Percentiles rank a stretch among this genome's conserved stretches.
These are phyloP conservation scores for Orius insidiosus DNA, from an alignment of 1,140 invertebrate species.

Conservation along the genomic window DNA sequence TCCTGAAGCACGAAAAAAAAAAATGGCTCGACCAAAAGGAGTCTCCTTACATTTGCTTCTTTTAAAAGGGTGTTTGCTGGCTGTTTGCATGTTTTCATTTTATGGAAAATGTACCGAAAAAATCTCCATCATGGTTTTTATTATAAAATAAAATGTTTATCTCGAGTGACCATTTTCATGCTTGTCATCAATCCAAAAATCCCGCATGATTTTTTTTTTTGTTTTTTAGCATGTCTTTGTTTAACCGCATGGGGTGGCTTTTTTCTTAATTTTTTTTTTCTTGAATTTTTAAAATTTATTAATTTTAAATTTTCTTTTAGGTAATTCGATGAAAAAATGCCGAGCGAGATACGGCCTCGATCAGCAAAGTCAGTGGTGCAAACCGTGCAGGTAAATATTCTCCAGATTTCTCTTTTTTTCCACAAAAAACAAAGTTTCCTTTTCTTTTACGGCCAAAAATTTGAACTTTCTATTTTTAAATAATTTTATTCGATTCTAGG, in stretches of 20 bases:
- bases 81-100: conserved; percentile 21
- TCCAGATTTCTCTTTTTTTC: too few relatives aligned
- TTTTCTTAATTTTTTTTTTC: conserved; percentile 13
- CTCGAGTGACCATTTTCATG: too few relatives aligned
- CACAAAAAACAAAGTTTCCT: too few relatives aligned
- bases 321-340: conserved; percentile 98
- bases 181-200: not conserved
- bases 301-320: conserved; percentile 30
- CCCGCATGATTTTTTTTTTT: conserved; percentile 1
- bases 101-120: conserved; percentile 11
- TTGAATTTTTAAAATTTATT: conserved; percentile 9
- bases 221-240: conserved; percentile 15
- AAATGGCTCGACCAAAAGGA: conserved; percentile 7
- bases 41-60: conserved; percentile 17
- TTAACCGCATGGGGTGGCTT: conserved; percentile 10
- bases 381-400: conserved; percentile 92
- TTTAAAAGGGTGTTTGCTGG: conserved; percentile 21
- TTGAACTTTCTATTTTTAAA: too few relatives aligned
- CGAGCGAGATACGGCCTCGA: conserved; percentile 94
- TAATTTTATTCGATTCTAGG: too few relatives aligned
- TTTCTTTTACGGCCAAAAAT: too few relatives aligned
- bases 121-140: conserved; percentile 6
- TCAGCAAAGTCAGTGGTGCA: conserved; percentile 97
- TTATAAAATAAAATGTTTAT: not conserved
- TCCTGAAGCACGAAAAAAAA: conserved; percentile 12